Conservation (phyloP, 2,888 invertebrate species). For the Coelopa pilipes region DNA sequence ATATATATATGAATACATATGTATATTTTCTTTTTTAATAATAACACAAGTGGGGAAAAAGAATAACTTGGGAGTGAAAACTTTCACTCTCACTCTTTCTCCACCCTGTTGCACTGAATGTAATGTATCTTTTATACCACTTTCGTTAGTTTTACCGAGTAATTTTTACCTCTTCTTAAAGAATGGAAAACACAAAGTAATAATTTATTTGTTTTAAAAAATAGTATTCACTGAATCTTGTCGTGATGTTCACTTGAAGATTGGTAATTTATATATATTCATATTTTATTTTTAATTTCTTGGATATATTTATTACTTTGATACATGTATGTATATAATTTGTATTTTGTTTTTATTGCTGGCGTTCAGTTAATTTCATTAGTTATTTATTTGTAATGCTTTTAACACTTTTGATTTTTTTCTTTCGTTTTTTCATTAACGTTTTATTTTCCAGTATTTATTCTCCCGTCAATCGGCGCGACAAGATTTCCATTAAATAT, state of each 20-base stretch:
- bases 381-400: neutral
- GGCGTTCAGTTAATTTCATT: no score
- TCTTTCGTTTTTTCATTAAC: conserved; percentile 7
- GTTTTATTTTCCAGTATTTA: conserved; percentile 45
- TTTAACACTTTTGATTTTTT: conserved; percentile 17
- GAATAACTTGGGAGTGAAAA: neutral
- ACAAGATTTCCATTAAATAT: conserved; percentile 66
- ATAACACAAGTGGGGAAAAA: neutral
- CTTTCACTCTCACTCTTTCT: neutral
- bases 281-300: no score
- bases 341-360: no score
- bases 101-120: neutral
- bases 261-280: no score
- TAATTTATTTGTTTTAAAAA: neutral
- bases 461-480: conserved; percentile 65
- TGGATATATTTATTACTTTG: no score
- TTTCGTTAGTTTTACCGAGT: neutral
- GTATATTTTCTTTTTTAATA: no score
- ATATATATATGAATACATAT: no score
- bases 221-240: no score
- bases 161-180: neutral
- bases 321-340: no score
- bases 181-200: neutral
- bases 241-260: no score
- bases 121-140: neutral